Evolutionary conservation across 2,888 invertebrate species (phyloP).

Genomic region (Caenorhabditis panamensis): DNA sequence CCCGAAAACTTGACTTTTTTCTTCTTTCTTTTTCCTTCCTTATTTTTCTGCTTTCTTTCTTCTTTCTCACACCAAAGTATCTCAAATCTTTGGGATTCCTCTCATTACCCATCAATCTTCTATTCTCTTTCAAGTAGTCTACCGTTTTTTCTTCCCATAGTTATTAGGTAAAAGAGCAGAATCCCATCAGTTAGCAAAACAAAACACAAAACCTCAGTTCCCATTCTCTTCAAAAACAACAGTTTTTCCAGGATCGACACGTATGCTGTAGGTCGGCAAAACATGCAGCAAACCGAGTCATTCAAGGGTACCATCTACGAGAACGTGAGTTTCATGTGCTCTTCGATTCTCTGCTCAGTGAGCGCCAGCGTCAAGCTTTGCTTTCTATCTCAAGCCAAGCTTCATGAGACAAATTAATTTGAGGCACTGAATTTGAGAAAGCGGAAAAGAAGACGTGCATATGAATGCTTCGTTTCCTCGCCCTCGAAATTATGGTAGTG

Average conservation of each 20-base stretch:
- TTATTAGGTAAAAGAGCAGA: too few species aligned
- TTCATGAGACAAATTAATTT: constrained; percentile 12
- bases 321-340: constrained; percentile 35
- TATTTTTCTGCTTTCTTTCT: not conserved
- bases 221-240: not conserved
- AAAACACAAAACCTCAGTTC: not conserved
- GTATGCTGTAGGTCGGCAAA: constrained; percentile 51
- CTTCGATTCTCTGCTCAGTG: not conserved
- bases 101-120: not conserved
- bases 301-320: constrained; percentile 59
- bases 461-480: constrained; percentile 30
- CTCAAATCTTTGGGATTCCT: too few species aligned
- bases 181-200: not conserved
- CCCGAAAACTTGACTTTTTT: constrained; percentile 8
- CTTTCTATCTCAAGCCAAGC: not conserved
- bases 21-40: not conserved
- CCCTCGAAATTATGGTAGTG: too few species aligned
- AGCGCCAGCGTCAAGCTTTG: too few species aligned
- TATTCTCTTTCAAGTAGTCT: not conserved
- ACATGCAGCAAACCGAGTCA: constrained; percentile 49
- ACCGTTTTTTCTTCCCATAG: too few species aligned
- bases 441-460: constrained; percentile 16
- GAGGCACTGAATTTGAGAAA: constrained; percentile 5
- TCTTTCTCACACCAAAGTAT: too few species aligned
- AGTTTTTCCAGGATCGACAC: constrained; percentile 49